phyloP scores from a whole-genome alignment of 2,888 invertebrate genomes.

The Synanthedon andrenaeformis region DNA sequence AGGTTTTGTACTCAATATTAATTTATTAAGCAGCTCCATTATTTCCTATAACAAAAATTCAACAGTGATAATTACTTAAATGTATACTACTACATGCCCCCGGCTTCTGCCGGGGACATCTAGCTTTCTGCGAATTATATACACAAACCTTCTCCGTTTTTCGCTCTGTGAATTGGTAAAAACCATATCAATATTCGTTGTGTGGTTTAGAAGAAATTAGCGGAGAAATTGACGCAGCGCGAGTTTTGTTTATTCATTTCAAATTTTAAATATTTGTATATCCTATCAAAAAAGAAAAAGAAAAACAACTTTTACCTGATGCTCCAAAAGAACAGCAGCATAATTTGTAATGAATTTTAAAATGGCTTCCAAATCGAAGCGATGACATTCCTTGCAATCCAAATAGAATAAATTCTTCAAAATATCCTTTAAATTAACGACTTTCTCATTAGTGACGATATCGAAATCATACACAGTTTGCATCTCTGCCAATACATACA shows the following conservation, averaged over 20 bases:
- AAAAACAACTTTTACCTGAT: constrained; percentile 17
- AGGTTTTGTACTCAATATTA: not conserved
- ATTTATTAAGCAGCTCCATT: not conserved
- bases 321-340: constrained; percentile 17
- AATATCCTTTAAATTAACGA: constrained; percentile 12
- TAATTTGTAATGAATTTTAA: constrained; percentile 25
- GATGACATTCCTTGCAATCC: constrained; percentile 1
- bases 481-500: constrained; percentile 12
- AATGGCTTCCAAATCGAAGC: constrained; percentile 13
- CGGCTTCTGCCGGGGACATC: no score
- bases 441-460: constrained; percentile 6
- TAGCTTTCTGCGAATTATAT: no score
- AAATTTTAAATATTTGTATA: no score
- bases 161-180: no score
- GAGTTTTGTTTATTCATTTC: no score
- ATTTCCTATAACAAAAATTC: not conserved
- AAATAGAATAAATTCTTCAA: constrained; percentile 9
- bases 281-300: no score
- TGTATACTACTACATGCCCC: no score
- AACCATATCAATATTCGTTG: no score
- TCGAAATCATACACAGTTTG: constrained; percentile 10
- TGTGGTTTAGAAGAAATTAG: no score
- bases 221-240: no score
- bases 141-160: no score
- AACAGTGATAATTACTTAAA: not conserved